Evolutionary conservation across 2,113 vertebrate species (phyloP).

Genomic region (Cathartes aura): DNA sequence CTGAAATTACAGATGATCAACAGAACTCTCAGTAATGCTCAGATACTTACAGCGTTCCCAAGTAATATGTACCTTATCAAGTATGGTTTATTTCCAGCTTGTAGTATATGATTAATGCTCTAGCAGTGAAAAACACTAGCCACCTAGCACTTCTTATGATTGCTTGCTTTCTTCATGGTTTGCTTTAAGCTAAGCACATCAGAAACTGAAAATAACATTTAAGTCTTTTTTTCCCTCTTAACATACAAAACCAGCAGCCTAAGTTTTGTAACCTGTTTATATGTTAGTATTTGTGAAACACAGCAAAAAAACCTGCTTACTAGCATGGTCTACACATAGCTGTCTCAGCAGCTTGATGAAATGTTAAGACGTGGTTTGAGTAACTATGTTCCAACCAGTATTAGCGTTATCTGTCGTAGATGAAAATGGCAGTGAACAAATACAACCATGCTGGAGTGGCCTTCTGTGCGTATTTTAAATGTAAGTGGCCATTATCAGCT

Average conservation of each 20-base stretch:
- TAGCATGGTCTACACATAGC: not conserved
- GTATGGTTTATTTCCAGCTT: not conserved
- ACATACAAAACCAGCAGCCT: not conserved
- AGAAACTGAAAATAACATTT: conserved; percentile 15
- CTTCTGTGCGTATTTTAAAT: not conserved
- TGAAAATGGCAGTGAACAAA: not conserved
- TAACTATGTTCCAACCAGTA: not conserved
- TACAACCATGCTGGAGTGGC: not conserved
- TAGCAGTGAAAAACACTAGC: conserved; percentile 3
- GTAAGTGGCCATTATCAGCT: not conserved
- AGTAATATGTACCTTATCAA: not conserved
- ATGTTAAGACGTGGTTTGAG: not conserved
- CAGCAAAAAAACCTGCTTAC: not conserved
- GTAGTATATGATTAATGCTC: not conserved
- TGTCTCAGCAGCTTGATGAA: conserved; percentile 11
- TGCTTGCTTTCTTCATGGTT: not conserved
- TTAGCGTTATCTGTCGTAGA: not conserved
- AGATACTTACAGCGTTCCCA: not conserved
- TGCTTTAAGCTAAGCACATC: not conserved
- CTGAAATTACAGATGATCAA: not conserved
- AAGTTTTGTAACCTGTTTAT: conserved; percentile 15
- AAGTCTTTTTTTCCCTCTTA: not conserved
- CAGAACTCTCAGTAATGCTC: not conserved
- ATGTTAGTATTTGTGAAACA: conserved; percentile 9
- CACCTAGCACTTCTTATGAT: not conserved